Evolutionary conservation across 2,888 invertebrate genomes (phyloP).

Genomic region (Lasius platythorax): DNA sequence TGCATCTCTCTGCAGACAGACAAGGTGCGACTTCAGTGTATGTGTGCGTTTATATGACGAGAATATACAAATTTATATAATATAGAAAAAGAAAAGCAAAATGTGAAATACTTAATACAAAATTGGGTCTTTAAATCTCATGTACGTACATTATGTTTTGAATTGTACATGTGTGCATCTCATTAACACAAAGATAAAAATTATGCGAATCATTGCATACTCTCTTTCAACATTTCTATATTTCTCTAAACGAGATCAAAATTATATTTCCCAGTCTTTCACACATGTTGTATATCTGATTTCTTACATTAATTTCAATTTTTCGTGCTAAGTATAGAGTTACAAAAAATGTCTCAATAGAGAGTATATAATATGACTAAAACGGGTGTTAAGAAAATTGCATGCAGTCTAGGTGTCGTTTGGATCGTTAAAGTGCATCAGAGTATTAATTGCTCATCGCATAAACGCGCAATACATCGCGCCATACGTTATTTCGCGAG

Average conservation of each 20-base stretch:
- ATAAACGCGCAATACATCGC: neutral
- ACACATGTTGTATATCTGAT: neutral
- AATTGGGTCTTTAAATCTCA: neutral
- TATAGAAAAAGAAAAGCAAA: neutral
- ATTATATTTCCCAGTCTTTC: neutral
- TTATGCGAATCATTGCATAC: neutral
- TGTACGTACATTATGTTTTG: neutral
- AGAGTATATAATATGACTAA: neutral
- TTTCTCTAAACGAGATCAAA: neutral
- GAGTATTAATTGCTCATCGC: conserved; percentile 12
- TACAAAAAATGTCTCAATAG: neutral
- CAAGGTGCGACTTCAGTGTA: conserved; percentile 16
- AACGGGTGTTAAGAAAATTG: neutral
- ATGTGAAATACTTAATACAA: neutral
- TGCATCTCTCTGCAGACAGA: conserved; percentile 54
- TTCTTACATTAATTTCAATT: conserved; percentile 18
- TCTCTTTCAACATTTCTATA: neutral
- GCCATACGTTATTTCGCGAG: neutral
- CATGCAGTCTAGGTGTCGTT: neutral
- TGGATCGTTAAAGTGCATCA: neutral
- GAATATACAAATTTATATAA: conserved; percentile 1
- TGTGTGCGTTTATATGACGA: neutral
- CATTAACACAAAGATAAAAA: neutral
- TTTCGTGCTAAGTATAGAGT: neutral
- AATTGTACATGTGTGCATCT: neutral